Conservation (phyloP, 2,888 invertebrate genomes). For the Pheosia gnoma region DNA sequence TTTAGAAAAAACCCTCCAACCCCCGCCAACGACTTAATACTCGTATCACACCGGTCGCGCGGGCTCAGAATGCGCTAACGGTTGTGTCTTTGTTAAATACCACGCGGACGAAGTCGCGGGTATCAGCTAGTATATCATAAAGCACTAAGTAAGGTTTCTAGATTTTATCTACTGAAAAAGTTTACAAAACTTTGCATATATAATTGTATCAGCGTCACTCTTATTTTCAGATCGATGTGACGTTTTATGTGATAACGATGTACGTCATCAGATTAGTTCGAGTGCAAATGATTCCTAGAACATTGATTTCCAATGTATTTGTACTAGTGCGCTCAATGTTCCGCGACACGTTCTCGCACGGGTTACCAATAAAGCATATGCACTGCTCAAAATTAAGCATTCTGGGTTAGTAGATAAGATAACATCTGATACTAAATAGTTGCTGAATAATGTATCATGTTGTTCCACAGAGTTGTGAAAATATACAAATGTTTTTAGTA, state of each 20-base stretch:
- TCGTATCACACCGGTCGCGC: too few species aligned
- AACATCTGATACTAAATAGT: neutral
- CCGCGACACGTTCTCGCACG: neutral
- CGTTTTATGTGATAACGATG: neutral
- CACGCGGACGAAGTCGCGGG: too few species aligned
- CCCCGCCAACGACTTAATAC: too few species aligned
- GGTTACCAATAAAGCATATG: neutral
- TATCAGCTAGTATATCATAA: too few species aligned
- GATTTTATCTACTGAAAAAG: too few species aligned
- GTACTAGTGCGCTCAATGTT: neutral
- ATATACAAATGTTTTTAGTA: neutral
- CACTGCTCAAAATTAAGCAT: constrained; percentile 1
- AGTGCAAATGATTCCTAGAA: neutral
- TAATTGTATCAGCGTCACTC: neutral
- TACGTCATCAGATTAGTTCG: neutral
- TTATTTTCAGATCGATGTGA: neutral
- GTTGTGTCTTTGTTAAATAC: too few species aligned
- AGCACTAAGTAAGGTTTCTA: too few species aligned
- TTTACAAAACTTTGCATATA: too few species aligned
- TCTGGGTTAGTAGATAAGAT: neutral
- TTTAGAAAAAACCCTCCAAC: too few species aligned
- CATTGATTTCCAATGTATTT: neutral
- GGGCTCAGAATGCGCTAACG: too few species aligned
- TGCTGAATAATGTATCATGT: too few species aligned
- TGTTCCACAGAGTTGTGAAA: too few species aligned